Base-by-base conservation (phyloP, 2,797 vertebrate genomes). In the Toxotes lorentzi region DNA sequence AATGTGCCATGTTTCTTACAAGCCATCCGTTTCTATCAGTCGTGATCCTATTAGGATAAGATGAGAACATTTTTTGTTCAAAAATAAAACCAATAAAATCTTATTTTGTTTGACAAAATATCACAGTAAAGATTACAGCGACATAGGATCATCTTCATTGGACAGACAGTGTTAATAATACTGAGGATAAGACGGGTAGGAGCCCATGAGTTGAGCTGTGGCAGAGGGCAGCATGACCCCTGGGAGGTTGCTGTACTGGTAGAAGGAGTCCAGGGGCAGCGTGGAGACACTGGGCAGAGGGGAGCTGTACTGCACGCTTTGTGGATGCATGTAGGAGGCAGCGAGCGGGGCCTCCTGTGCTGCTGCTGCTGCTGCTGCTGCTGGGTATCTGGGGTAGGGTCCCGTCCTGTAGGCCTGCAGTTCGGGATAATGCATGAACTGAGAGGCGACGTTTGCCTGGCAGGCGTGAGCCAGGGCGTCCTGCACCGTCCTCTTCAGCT, bases 401-500 rank as follows among this genome's bases (percentile, higher is more conserved):
- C 81, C 82, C 0, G 94, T 70, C 7, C 94, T 81, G 88, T 88
- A 96, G 40, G 86, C 70, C 79, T 93, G 95, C 76, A 95, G 86
- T 74, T 95, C 94, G 0, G 94, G 82, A 63, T 93, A 95, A 61
- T 93, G 94, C 81, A 95, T 79, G 47, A 96, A 77, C 54, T 93
- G 95, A 13, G 95, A 94, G 11, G 92, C 89, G 0, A 93, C 88
- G 16, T 92, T 94, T 0, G 93, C 91, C 38, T 95, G 95, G 70
- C 95, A 95, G 71, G 93, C 94, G 1, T 95, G 94, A 57, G 94
- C 93, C 73, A 96, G 77, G 3, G 94, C 94, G 10, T 96, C 95
- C 91, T 96, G 95, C 34, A 95, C 90, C 0, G 94, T 92, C 63
- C 95, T 66, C 88, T 96, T 96, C 74, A 96, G 91, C 90, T 96